Evolutionary conservation across 2,888 invertebrate genomes (phyloP).

Genomic region (Latrodectus hesperus): DNA sequence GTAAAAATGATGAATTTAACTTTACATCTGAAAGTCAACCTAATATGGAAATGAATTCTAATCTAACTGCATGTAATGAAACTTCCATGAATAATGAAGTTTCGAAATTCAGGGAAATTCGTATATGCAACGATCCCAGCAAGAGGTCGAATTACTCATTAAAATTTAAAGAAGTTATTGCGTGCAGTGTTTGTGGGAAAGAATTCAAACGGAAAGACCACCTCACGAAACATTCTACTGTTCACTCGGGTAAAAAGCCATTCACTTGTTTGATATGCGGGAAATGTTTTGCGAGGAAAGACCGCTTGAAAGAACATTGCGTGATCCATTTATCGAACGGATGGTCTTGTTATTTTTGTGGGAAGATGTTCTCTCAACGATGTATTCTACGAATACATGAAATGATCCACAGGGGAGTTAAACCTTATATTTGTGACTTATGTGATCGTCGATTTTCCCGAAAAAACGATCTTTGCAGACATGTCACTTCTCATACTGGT

Average conservation of each 20-base stretch:
- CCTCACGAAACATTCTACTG: slow-evolving; percentile 2
- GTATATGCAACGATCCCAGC: background rate
- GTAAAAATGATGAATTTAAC: too few relatives aligned
- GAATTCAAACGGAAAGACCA: slow-evolving; percentile 44
- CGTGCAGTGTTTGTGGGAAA: slow-evolving; percentile 35
- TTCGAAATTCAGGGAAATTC: too few relatives aligned
- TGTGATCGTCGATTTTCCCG: slow-evolving; percentile 33
- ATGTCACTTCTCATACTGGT: slow-evolving; percentile 27
- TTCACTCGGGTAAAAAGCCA: slow-evolving; percentile 24
- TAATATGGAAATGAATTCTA: too few relatives aligned
- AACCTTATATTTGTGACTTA: slow-evolving; percentile 28
- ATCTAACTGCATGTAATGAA: too few relatives aligned
- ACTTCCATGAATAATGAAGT: too few relatives aligned
- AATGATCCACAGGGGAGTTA: slow-evolving; percentile 45
- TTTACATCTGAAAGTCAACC: too few relatives aligned
- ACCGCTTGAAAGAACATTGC: slow-evolving; percentile 34
- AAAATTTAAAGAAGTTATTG: slow-evolving; percentile 21
- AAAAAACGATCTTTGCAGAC: slow-evolving; percentile 41
- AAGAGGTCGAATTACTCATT: background rate
- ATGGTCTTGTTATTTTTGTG: slow-evolving; percentile 52
- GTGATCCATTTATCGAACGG: slow-evolving; percentile 33
- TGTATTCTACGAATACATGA: slow-evolving; percentile 36
- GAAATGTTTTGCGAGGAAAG: slow-evolving; percentile 42
- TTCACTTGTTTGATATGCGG: slow-evolving; percentile 36
- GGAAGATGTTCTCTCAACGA: slow-evolving; percentile 42